These are phyloP conservation scores for Acromyrmex charruanus DNA, from an alignment of 1,140 invertebrate species.

Conservation along the genomic window DNA sequence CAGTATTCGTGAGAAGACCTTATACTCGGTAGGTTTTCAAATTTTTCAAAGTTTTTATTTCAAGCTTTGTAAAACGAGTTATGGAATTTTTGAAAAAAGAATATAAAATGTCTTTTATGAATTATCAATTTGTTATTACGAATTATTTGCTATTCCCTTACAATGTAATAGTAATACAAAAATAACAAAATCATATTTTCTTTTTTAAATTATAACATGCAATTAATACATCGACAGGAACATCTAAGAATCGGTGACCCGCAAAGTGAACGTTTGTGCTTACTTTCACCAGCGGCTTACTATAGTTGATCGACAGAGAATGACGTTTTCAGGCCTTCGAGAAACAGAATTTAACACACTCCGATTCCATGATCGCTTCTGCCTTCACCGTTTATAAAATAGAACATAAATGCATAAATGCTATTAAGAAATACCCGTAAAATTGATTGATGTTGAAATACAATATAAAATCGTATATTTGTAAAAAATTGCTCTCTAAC, in stretches of 20 bases:
- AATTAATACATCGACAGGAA: conserved; percentile 24
- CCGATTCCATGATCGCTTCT: conserved; percentile 26
- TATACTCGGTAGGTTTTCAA: background rate
- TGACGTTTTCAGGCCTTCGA: conserved; percentile 67
- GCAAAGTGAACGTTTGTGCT: conserved; percentile 32
- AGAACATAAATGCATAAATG: conserved; percentile 6
- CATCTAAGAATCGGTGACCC: conserved; percentile 32
- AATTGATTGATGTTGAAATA: background rate
- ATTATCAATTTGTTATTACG: background rate
- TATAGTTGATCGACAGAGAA: conserved; percentile 61
- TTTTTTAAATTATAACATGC: conserved; percentile 1
- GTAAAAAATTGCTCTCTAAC: no score
- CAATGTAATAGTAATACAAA: background rate
- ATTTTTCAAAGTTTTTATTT: conserved; percentile 8
- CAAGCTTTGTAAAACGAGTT: background rate
- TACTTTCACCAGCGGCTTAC: conserved; percentile 59
- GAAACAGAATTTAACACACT: conserved; percentile 10
- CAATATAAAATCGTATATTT: no score
- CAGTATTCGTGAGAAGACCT: background rate
- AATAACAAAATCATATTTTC: background rate
- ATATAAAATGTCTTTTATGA: background rate
- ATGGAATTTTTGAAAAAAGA: background rate
- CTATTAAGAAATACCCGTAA: background rate
- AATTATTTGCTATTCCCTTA: background rate
- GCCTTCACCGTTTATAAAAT: conserved; percentile 10